Evolutionary conservation across 1,140 invertebrate species (phyloP), one percentile per base, ranked within the genome.

Genomic region (Leptinotarsa defecta): DNA sequence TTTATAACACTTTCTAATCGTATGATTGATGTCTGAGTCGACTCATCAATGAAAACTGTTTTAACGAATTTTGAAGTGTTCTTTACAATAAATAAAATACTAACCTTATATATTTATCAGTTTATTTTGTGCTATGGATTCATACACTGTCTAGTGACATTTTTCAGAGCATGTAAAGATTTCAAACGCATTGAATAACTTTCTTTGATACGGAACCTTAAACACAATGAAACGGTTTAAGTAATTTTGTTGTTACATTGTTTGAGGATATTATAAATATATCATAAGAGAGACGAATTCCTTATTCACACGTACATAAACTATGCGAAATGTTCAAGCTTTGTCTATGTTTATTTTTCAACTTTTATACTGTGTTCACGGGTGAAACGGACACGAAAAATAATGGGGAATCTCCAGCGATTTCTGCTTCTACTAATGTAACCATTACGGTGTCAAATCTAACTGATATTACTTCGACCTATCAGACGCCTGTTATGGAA

Each of bases 121-220:
- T 43, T 3, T 11, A 43, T 43, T 43, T 8, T 43, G 8, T 43
- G 34, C 1, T 34, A 8, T 8, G 6, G 27, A 57, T 57, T 15
- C 6, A 17, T n/a, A n/a, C 6, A 19, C 15, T 17, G 15, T 57
- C 20, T 65, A 20, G 17, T 65, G 63, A 22, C 63, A 72, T 34
- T 64, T 48, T 72, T 72, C 13, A 64, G 71, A 72, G 71, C 71
- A 72, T 72, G 48, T 70, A 70, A 70, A 57, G 70, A 71, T 63
- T 72, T 62, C 27, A 61, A 72, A 62, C 63, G 63, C 24, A 22
- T 65, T 65, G 3, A 15, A n/a, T 62, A 27, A 72, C 71, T 72
- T 72, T 72, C 71, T 72, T 61, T n/a, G 49, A 61, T 62, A 48
- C 57, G 71, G 68, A 70, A 49, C 11, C 49, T 24, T 72, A 27